Evolutionary conservation across 2,888 invertebrate genomes (phyloP), one percentile per base, ranked within the genome.

Genomic region (Thelaira solivaga): DNA sequence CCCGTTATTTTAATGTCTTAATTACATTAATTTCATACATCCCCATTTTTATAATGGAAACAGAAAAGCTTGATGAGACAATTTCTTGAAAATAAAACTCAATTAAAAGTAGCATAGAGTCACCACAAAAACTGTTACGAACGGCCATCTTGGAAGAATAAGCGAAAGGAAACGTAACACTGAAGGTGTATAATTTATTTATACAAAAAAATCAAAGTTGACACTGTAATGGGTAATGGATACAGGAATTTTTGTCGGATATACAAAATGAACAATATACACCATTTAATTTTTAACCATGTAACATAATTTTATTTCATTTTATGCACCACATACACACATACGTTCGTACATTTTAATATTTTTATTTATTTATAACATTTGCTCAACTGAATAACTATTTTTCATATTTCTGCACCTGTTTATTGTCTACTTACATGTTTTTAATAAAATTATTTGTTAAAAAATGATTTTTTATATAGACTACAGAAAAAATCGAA

Each of bases 81-180:
- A 7, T 75, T 71, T 67, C 24, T 69, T 53, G 49, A 45, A 62
- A 61, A 31, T 45, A 72, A 76, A 67, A 68, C 57, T 65, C 47
- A 51, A 29, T 57, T 41, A 61, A 43, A 79, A 76, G 51, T 65
- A 67, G 57, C 74, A 57, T 73, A 80, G 80, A 79, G 81, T 82
- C 82, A 83, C 81, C 81, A 82, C 82, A 83, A 83, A n/a, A 85
- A 86, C 85, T 85, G 85, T 87, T 87, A 85, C 84, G 86, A 81
- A 84, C 87, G 86, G 87, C 87, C 87, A 87, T 87, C 86, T 87
- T 87, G 87, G 83, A 87, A 85, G 82, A 85, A 82, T 81, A 53
- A 57, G 81, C 80, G 79, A 68, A 51, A 65, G 67, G 55, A 65
- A 67, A 55, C 16, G 57, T 45, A 74, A 53, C 36, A 41, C 34